phyloP scores from a whole-genome alignment of 1,140 invertebrate species.

The Holcopasites calliopsidis region DNA sequence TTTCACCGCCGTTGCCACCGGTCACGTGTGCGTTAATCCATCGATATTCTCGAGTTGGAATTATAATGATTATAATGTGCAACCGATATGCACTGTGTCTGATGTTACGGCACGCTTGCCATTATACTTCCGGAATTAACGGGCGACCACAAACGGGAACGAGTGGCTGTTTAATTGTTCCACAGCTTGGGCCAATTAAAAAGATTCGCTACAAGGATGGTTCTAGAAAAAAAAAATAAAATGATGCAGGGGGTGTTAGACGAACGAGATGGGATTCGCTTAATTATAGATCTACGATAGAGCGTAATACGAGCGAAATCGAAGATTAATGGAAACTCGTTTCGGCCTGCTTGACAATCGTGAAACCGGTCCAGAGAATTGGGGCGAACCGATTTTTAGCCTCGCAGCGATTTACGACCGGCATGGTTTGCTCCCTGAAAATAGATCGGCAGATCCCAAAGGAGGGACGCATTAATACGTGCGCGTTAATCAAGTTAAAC shows the following conservation, averaged over 20 bases:
- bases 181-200: neutral
- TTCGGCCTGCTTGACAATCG: conserved; percentile 45
- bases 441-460: conserved; percentile 8
- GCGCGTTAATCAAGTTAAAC: neutral
- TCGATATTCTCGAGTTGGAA: neutral
- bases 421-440: conserved; percentile 12
- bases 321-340: conserved; percentile 46
- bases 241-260: neutral
- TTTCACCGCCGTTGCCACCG: conserved; percentile 6
- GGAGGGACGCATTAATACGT: neutral
- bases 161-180: conserved; percentile 14
- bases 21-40: neutral
- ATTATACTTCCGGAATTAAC: conserved; percentile 38
- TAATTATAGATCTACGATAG: too few relatives aligned
- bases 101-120: conserved; percentile 5
- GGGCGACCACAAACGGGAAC: conserved; percentile 5
- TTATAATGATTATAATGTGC: conserved; percentile 25
- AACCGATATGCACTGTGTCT: neutral
- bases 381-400: conserved; percentile 47
- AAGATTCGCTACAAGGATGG: neutral
- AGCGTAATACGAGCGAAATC: conserved; percentile 14
- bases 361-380: conserved; percentile 56
- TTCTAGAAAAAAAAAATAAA: neutral
- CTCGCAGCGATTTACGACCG: conserved; percentile 6
- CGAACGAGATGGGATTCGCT: too few relatives aligned